These are phyloP conservation scores for Alauda arvensis DNA, from an alignment of 2,797 vertebrate species.

Conservation along the genomic window DNA sequence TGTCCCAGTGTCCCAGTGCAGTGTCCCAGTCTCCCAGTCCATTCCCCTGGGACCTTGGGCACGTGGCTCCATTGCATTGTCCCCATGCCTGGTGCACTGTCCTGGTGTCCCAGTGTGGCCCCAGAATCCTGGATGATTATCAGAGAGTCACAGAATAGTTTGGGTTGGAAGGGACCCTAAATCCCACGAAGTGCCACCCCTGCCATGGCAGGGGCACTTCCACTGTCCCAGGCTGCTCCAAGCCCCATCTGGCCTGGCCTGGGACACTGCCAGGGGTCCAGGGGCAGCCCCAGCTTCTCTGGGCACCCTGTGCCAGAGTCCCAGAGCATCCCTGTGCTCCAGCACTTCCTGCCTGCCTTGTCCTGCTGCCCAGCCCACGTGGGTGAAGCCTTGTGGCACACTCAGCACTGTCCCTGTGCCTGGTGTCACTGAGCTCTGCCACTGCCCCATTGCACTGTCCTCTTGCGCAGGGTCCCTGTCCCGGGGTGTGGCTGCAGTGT, in stretches of 20 bases:
- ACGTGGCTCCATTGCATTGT: neutral
- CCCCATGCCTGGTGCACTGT: neutral
- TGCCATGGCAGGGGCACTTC: neutral
- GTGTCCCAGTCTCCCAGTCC: neutral
- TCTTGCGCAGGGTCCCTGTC: neutral
- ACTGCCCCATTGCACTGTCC: neutral
- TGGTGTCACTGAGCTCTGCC: neutral
- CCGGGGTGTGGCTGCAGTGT: neutral
- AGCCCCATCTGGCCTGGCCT: rapidly evolving
- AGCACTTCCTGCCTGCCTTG: neutral
- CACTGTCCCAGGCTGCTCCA: neutral
- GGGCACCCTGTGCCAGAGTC: neutral
- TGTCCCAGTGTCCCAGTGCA: neutral
- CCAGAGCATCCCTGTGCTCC: neutral
- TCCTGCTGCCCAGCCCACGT: neutral
- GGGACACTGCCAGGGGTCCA: neutral
- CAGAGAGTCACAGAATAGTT: neutral
- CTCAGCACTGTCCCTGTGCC: neutral
- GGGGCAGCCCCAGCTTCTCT: neutral
- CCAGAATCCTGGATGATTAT: neutral
- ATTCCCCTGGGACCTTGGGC: neutral
- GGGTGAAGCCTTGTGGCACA: neutral
- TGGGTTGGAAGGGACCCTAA: neutral
- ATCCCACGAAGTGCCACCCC: rapidly evolving
- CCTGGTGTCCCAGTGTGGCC: neutral